Evolutionary conservation across 2,888 invertebrate species (phyloP).

Genomic region (Volucella inflata): DNA sequence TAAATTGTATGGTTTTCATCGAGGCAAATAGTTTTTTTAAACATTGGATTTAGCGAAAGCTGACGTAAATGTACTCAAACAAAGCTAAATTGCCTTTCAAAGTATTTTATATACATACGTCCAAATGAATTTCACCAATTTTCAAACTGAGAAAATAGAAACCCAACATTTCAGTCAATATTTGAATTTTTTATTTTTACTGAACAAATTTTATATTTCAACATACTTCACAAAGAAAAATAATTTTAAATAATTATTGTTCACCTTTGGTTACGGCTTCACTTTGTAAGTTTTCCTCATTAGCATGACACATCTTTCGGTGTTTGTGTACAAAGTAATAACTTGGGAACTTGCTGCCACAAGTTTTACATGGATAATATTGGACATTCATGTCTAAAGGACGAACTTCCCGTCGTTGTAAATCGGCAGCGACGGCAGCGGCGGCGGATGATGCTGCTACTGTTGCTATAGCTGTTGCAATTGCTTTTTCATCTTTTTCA

Average conservation of each 20-base stretch:
- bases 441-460: constrained; percentile 65
- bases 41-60: too few species aligned
- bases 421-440: constrained; percentile 77
- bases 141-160: too few species aligned
- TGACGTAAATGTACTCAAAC: too few species aligned
- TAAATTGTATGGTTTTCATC: too few species aligned
- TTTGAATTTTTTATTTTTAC: constrained; percentile 9
- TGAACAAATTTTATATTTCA: constrained; percentile 1
- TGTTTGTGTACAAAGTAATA: constrained; percentile 98
- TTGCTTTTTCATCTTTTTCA: constrained; percentile 43
- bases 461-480: constrained; percentile 69
- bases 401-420: constrained; percentile 86
- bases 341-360: constrained; percentile 95
- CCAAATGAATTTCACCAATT: too few species aligned
- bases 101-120: too few species aligned
- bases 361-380: constrained; percentile 96
- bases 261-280: constrained; percentile 63
- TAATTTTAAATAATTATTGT: constrained; percentile 41
- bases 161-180: too few species aligned
- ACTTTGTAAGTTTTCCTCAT: constrained; percentile 79
- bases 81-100: too few species aligned
- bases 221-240: constrained; percentile 20
- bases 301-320: constrained; percentile 92
- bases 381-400: constrained; percentile 91
- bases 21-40: too few species aligned